Conservation (phyloP, 2,113 vertebrate genomes). For the Verasper variegatus region DNA sequence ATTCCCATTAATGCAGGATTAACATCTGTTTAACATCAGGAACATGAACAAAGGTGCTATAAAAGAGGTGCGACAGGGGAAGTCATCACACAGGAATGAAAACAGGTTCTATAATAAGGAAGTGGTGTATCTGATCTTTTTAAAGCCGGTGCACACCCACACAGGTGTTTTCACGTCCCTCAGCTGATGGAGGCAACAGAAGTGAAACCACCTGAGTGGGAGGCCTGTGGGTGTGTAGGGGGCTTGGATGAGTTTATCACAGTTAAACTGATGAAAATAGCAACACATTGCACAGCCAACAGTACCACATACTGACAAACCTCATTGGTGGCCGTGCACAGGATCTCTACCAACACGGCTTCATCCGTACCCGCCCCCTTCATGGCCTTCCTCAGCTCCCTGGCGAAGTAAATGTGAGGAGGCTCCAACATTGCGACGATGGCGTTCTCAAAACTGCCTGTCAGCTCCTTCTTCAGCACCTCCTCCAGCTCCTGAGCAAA, state of each 20-base stretch:
- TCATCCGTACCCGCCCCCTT: conserved; percentile 92
- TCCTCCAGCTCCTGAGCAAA: conserved; percentile 89
- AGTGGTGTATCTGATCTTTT: neutral
- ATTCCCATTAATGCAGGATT: neutral
- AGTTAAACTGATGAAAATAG: neutral
- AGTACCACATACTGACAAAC: conserved; percentile 38
- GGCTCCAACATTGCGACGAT: conserved; percentile 89
- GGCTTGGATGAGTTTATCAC: neutral
- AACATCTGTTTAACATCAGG: neutral
- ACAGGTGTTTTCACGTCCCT: neutral
- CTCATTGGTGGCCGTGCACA: conserved; percentile 89
- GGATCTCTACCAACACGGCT: conserved; percentile 88
- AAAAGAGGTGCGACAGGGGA: neutral
- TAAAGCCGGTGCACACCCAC: neutral
- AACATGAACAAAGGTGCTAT: neutral
- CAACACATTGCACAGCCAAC: neutral
- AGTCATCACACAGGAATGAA: neutral
- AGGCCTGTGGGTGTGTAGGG: neutral
- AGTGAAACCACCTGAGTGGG: neutral
- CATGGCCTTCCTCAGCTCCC: conserved; percentile 89
- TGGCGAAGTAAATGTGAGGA: conserved; percentile 85
- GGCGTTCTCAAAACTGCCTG: conserved; percentile 89
- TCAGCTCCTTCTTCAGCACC: conserved; percentile 90
- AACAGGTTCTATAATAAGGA: neutral
- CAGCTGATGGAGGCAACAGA: neutral